These are phyloP conservation scores for Brachionus rotundiformis DNA, from an alignment of 1,140 invertebrate genomes.

Conservation along the genomic window DNA sequence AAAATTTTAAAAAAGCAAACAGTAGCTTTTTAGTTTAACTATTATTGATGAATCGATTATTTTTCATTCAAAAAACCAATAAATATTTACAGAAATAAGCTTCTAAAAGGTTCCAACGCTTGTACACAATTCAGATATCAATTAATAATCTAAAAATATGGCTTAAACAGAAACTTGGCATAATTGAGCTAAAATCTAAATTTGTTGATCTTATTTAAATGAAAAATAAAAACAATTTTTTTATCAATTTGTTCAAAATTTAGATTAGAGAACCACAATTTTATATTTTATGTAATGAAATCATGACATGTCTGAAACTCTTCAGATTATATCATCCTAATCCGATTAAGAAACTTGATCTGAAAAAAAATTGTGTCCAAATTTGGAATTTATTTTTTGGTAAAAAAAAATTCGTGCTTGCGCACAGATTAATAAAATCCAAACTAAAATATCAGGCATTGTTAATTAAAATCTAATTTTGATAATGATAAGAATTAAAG, in stretches of 20 bases:
- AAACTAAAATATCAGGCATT: not conserved
- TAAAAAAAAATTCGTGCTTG: not conserved
- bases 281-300: not conserved
- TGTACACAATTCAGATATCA: not conserved
- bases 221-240: not conserved
- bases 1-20: not conserved
- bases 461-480: not conserved
- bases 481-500: not conserved
- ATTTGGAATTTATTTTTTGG: not conserved
- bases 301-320: not conserved
- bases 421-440: not conserved
- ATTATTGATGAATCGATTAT: slow-evolving; percentile 14
- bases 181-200: slow-evolving; percentile 5
- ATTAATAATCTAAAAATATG: not conserved
- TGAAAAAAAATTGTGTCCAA: not conserved
- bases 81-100: slow-evolving; percentile 17
- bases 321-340: not conserved
- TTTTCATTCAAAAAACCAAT: not conserved
- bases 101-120: slow-evolving; percentile 17
- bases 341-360: not conserved
- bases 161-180: not conserved
- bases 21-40: not conserved
- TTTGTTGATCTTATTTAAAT: not conserved
- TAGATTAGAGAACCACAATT: too few relatives aligned
- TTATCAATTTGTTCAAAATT: not conserved